A percentile compares a stretch with the other conserved stretches of the same genome.
Conservation (phyloP, 2,888 invertebrate genomes). For the Macrophya annulata region DNA sequence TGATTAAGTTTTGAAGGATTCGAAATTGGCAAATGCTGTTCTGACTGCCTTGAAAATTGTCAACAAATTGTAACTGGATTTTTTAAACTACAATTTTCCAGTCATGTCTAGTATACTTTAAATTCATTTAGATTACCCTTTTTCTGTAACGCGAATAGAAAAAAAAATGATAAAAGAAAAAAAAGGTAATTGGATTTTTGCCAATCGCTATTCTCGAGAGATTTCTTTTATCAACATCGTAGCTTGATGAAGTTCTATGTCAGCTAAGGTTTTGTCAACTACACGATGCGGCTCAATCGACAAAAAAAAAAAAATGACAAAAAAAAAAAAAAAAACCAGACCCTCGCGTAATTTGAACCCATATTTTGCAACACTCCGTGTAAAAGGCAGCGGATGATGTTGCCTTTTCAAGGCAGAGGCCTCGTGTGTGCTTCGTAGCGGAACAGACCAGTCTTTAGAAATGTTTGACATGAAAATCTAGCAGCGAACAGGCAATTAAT, state of each 20-base stretch:
- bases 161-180: not conserved
- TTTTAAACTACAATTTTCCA: not conserved
- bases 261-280: slow-evolving; percentile 11
- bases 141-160: no score
- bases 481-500: slow-evolving; percentile 31
- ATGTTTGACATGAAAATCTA: slow-evolving; percentile 33
- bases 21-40: slow-evolving; percentile 9
- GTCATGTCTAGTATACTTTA: not conserved
- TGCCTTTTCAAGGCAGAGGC: not conserved
- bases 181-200: slow-evolving; percentile 31
- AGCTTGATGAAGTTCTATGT: not conserved
- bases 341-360: not conserved
- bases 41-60: not conserved
- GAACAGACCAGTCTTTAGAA: slow-evolving; percentile 21
- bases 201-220: not conserved
- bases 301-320: not conserved
- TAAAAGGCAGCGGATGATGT: not conserved
- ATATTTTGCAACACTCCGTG: slow-evolving; percentile 6
- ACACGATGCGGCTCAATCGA: not conserved
- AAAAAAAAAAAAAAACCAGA: not conserved
- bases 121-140: slow-evolving; percentile 14
- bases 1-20: not conserved
- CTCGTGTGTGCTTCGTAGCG: not conserved
- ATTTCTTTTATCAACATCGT: not conserved
- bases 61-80: not conserved